phyloP scores from a whole-genome alignment of 1,140 invertebrate genomes.

The Lepidurus packardi region DNA sequence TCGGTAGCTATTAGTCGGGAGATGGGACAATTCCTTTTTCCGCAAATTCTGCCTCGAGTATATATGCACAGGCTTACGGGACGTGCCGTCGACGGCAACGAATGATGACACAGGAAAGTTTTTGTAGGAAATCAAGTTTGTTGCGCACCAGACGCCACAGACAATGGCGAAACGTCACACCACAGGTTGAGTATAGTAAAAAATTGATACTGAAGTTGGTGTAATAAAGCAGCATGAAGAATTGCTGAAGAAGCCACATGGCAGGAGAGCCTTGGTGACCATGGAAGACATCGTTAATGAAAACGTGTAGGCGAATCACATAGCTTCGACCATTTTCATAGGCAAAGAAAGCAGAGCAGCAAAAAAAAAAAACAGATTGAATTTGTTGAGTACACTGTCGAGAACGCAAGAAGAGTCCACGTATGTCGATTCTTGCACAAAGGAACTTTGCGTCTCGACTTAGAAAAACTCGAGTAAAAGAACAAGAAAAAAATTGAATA shows the following conservation, averaged over 20 bases:
- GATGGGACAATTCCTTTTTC: neutral
- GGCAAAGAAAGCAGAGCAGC: neutral
- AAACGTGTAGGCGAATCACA: conserved; percentile 52
- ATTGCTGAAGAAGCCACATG: conserved; percentile 53
- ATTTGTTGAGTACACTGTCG: neutral
- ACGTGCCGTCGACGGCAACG: neutral
- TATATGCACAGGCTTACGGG: neutral
- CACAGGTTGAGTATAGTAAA: conserved; percentile 53
- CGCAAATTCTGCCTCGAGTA: neutral
- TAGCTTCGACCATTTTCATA: conserved; percentile 47
- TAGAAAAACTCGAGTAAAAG: neutral
- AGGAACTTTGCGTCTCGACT: neutral
- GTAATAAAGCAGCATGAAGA: conserved; percentile 55
- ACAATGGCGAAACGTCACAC: conserved; percentile 52
- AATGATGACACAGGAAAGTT: neutral
- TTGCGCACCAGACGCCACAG: conserved; percentile 50
- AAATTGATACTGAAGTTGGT: conserved; percentile 58
- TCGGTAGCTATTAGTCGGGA: neutral
- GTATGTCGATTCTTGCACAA: too few relatives aligned
- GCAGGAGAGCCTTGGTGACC: conserved; percentile 43
- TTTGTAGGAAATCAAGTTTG: conserved; percentile 32
- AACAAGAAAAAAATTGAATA: conserved; percentile 37
- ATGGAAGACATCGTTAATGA: conserved; percentile 47
- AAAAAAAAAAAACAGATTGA: neutral
- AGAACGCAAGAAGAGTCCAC: neutral